Percentiles rank a stretch among this genome's conserved stretches.
Evolutionary conservation across 2,113 vertebrate genomes (phyloP).

Genomic region (Poeciliopsis retropinna): DNA sequence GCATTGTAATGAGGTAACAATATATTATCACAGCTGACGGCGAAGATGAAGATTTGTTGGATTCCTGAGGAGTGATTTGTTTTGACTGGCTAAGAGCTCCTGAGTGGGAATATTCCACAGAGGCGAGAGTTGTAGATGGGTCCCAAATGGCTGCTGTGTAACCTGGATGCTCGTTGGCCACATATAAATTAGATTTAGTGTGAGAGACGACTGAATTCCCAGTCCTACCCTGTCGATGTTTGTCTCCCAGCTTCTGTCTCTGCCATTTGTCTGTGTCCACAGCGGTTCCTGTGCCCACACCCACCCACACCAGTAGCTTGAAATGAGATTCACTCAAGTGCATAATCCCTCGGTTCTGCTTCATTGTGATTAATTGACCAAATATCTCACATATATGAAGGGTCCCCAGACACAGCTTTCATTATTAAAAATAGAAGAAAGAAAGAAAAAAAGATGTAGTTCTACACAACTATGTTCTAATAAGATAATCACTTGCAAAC

Average conservation of each 20-base stretch:
- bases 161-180: conserved; percentile 61
- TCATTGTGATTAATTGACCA: conserved; percentile 77
- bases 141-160: conserved; percentile 49
- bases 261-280: conserved; percentile 68
- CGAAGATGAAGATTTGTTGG: conserved; percentile 49
- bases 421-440: conserved; percentile 13
- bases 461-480: conserved; percentile 3
- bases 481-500: conserved; percentile 27
- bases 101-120: conserved; percentile 30
- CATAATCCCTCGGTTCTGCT: conserved; percentile 75
- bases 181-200: conserved; percentile 53
- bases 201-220: conserved; percentile 44
- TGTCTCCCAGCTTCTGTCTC: conserved; percentile 52
- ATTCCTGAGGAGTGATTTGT: conserved; percentile 51
- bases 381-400: conserved; percentile 59
- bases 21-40: conserved; percentile 23
- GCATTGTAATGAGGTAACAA: conserved; percentile 49
- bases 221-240: conserved; percentile 37
- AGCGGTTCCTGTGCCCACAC: conserved; percentile 31
- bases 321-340: conserved; percentile 79
- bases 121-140: conserved; percentile 37
- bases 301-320: conserved; percentile 68
- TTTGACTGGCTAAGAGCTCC: conserved; percentile 41
- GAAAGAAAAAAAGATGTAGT: conserved; percentile 4
- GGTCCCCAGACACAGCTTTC: conserved; percentile 41